These are phyloP conservation scores for Epinephelus moara DNA, from an alignment of 2,113 vertebrate species.

Conservation along the genomic window DNA sequence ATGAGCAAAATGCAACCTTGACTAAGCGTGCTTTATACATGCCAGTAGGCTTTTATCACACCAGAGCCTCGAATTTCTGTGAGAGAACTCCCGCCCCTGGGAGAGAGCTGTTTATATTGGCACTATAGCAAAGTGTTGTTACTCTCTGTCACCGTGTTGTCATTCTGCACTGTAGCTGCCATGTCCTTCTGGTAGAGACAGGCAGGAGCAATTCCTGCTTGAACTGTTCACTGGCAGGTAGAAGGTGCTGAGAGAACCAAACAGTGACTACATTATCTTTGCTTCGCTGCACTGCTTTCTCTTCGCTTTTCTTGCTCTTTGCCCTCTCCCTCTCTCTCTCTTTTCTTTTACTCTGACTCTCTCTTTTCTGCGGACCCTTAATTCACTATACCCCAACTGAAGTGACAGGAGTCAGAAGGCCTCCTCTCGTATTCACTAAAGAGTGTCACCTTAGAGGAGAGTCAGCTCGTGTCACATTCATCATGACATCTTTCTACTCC, in stretches of 20 bases:
- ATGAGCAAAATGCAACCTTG: slow-evolving; percentile 30
- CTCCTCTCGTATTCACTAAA: slow-evolving; percentile 60
- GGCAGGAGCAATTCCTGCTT: slow-evolving; percentile 49
- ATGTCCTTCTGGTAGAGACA: slow-evolving; percentile 64
- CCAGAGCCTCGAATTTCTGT: slow-evolving; percentile 24
- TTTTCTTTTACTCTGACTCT: slow-evolving; percentile 20
- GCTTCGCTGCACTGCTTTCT: slow-evolving; percentile 68
- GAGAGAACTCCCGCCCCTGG: slow-evolving; percentile 7
- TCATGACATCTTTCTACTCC: slow-evolving; percentile 27
- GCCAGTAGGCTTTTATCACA: slow-evolving; percentile 35
- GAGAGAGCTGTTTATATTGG: slow-evolving; percentile 35
- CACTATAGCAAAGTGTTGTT: slow-evolving; percentile 47
- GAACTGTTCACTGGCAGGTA: slow-evolving; percentile 71
- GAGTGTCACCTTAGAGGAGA: slow-evolving; percentile 64
- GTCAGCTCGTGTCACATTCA: slow-evolving; percentile 48
- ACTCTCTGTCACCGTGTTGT: slow-evolving; percentile 51
- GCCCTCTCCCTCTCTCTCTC: slow-evolving; percentile 8
- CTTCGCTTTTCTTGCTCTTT: slow-evolving; percentile 37
- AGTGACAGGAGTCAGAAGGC: slow-evolving; percentile 69
- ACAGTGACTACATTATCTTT: slow-evolving; percentile 70
- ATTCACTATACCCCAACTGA: slow-evolving; percentile 25
- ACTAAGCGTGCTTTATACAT: slow-evolving; percentile 29
- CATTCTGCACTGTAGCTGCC: slow-evolving; percentile 45
- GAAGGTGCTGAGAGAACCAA: slow-evolving; percentile 70
- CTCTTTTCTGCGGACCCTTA: slow-evolving; percentile 14